These are phyloP conservation scores for Stictonetta naevosa DNA, from an alignment of 2,113 vertebrate genomes.

Conservation along the genomic window DNA sequence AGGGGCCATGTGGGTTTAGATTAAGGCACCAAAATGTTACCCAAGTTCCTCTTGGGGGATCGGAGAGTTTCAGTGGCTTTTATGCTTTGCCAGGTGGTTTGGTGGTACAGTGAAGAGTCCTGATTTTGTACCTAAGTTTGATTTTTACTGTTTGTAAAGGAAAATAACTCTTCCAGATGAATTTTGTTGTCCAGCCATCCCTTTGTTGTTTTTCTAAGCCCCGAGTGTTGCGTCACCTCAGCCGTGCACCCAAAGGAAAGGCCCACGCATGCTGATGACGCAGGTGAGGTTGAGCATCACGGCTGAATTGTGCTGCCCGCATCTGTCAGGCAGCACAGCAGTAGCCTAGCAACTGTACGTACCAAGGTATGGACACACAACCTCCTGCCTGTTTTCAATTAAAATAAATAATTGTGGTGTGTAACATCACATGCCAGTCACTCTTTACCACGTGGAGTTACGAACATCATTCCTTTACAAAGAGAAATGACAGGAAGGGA, in stretches of 20 bases:
- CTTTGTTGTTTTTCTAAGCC: neutral
- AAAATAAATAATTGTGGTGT: neutral
- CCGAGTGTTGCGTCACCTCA: neutral
- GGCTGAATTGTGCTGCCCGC: neutral
- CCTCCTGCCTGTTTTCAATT: neutral
- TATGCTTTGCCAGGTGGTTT: neutral
- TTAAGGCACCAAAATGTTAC: neutral
- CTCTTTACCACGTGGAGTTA: neutral
- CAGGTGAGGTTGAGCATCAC: neutral
- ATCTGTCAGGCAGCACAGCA: neutral
- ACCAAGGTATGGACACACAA: neutral
- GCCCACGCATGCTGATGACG: rapidly evolving
- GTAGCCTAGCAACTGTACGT: conserved; percentile 12
- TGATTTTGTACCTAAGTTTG: neutral
- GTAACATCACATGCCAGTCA: neutral
- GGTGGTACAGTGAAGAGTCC: neutral
- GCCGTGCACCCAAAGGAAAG: rapidly evolving
- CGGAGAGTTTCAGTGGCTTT: neutral
- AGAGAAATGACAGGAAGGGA: rapidly evolving
- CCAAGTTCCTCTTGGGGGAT: neutral
- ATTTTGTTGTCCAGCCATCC: neutral
- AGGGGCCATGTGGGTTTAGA: neutral
- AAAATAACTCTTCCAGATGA: neutral
- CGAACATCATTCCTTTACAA: neutral
- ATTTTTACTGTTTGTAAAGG: neutral